Evolutionary conservation across 1,140 invertebrate species (phyloP).

Genomic region (Pantala flavescens): DNA sequence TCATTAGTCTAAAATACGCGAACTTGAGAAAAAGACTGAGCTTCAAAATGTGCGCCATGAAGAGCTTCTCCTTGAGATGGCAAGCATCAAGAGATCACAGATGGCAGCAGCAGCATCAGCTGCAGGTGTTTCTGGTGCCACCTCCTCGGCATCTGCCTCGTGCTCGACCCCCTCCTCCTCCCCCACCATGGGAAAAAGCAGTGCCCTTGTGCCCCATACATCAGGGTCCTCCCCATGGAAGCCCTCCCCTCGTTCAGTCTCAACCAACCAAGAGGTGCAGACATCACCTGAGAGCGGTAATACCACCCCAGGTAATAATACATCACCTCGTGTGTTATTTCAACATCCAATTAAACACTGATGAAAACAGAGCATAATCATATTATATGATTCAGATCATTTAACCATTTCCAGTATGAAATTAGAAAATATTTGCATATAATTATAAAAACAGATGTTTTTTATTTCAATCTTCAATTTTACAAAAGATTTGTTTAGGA

Average conservation of each 20-base stretch:
- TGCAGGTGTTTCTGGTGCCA: conserved; percentile 24
- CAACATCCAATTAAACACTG: too few relatives aligned
- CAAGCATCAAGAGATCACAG: conserved; percentile 38
- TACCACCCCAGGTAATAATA: conserved; percentile 23
- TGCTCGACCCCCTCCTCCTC: conserved; percentile 1
- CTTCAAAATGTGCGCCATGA: conserved; percentile 81
- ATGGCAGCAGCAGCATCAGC: conserved; percentile 27
- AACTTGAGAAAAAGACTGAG: conserved; percentile 73
- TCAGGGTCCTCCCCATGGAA: conserved; percentile 15
- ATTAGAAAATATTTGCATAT: too few relatives aligned
- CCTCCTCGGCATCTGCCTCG: conserved; percentile 16
- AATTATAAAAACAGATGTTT: too few relatives aligned
- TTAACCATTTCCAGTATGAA: too few relatives aligned
- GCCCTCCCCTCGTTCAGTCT: conserved; percentile 12
- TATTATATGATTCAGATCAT: too few relatives aligned
- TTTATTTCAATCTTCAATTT: too few relatives aligned
- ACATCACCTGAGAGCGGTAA: conserved; percentile 25
- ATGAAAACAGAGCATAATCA: too few relatives aligned
- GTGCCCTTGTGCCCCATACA: not conserved
- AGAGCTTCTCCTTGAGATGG: conserved; percentile 76
- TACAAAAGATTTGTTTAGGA: too few relatives aligned
- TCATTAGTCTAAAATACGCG: conserved; percentile 62
- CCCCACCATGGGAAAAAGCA: not conserved
- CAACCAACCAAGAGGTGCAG: conserved; percentile 23
- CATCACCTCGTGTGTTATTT: too few relatives aligned